Conservation (phyloP, 2,113 vertebrate species). For the Vimba vimba region DNA sequence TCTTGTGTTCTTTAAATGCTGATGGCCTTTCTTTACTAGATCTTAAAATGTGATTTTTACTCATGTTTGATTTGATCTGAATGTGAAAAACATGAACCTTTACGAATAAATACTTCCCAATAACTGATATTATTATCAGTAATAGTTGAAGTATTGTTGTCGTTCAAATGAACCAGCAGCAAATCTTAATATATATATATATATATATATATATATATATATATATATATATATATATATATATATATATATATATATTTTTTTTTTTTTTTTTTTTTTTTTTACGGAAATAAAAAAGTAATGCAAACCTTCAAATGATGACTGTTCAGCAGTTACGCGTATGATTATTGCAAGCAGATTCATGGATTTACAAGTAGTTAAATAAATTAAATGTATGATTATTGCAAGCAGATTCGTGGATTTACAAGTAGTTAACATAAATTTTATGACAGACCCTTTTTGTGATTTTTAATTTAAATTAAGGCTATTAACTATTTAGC, state of each 20-base stretch:
- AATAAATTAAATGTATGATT: not conserved
- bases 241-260: no score
- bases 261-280: no score
- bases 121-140: not conserved
- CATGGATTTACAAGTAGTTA: not conserved
- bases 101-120: not conserved
- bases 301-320: not conserved
- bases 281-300: not conserved
- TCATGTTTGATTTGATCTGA: not conserved
- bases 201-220: no score
- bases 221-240: no score
- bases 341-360: not conserved
- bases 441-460: not conserved
- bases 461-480: not conserved
- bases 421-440: not conserved
- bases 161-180: not conserved
- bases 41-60: not conserved
- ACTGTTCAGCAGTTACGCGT: not conserved
- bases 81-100: not conserved
- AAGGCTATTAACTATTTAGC: not conserved
- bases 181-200: no score
- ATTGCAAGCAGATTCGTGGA: not conserved
- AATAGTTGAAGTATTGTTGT: not conserved
- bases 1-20: not conserved
- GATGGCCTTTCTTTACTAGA: not conserved